These are phyloP conservation scores for Gallinago media DNA, from an alignment of 2,113 vertebrate genomes.

Conservation along the genomic window DNA sequence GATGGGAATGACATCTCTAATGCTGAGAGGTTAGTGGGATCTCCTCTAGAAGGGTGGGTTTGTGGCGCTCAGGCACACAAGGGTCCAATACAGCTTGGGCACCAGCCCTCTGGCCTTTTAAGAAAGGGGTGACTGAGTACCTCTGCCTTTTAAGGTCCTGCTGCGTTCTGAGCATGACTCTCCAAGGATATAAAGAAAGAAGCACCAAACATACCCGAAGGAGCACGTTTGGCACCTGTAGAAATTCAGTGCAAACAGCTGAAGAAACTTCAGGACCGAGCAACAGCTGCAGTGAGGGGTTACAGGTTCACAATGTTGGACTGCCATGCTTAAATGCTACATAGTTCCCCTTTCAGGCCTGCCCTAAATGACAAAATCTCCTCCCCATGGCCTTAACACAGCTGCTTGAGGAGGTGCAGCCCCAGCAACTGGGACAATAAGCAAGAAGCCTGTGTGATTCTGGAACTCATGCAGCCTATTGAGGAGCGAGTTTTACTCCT, in stretches of 20 bases:
- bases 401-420: conserved; percentile 26
- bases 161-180: background rate
- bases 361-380: conserved; percentile 43
- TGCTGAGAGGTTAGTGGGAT: background rate
- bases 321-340: background rate
- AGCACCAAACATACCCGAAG: background rate
- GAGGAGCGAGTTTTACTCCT: background rate
- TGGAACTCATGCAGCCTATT: background rate
- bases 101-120: background rate
- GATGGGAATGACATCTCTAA: background rate
- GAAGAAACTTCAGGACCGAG: conserved; percentile 24
- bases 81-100: background rate
- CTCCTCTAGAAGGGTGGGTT: background rate
- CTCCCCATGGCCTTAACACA: conserved; percentile 8
- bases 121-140: background rate
- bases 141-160: conserved; percentile 2
- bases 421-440: background rate
- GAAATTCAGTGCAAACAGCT: conserved; percentile 47
- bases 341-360: conserved; percentile 1
- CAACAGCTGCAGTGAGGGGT: conserved; percentile 43
- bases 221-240: conserved; percentile 30
- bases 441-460: background rate
- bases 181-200: background rate
- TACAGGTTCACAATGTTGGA: conserved; percentile 39
- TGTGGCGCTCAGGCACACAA: background rate